A percentile compares a stretch with the other conserved stretches of the same genome.
Conservation (phyloP, 1,140 invertebrate species). For the Apis dorsata region DNA sequence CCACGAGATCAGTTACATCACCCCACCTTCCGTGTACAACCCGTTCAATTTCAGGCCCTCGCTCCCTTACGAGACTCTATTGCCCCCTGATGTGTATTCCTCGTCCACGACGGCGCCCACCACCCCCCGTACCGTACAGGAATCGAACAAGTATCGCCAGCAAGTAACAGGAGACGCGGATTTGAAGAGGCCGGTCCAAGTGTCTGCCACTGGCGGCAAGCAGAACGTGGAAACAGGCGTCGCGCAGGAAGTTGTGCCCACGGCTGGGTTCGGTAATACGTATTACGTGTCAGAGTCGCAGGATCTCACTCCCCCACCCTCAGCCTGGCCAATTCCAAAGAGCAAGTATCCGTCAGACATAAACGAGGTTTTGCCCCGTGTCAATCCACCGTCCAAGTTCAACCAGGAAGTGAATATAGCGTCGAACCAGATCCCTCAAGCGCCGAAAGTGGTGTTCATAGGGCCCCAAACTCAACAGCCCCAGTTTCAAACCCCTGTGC, state of each 20-base stretch:
- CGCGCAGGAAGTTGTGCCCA: constrained; percentile 3
- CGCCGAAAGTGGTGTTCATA: constrained; percentile 63
- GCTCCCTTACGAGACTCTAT: constrained; percentile 67
- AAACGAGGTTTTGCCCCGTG: constrained; percentile 74
- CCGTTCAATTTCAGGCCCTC: constrained; percentile 72
- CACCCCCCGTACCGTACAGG: constrained; percentile 40
- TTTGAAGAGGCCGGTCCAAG: constrained; percentile 12
- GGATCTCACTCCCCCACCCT: constrained; percentile 57
- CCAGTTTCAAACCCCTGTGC: constrained; percentile 67
- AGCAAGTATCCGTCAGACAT: constrained; percentile 72
- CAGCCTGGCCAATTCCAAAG: constrained; percentile 64
- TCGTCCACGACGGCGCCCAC: constrained; percentile 48
- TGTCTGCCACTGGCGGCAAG: neutral
- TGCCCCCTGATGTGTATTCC: constrained; percentile 64
- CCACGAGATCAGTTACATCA: constrained; percentile 74
- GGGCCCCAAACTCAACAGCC: constrained; percentile 61
- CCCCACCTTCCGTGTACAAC: constrained; percentile 61
- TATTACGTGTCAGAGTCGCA: constrained; percentile 74
- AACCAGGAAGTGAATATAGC: constrained; percentile 45
- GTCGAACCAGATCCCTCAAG: constrained; percentile 50
- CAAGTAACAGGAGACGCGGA: constrained; percentile 1
- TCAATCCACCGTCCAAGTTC: constrained; percentile 71
- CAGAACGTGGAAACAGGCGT: neutral
- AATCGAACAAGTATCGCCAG: constrained; percentile 55
- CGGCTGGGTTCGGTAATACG: constrained; percentile 40